A percentile compares a stretch with the other conserved stretches of the same genome.
Conservation (phyloP, 2,888 invertebrate genomes). For the Chromoteleia sp. region DNA sequence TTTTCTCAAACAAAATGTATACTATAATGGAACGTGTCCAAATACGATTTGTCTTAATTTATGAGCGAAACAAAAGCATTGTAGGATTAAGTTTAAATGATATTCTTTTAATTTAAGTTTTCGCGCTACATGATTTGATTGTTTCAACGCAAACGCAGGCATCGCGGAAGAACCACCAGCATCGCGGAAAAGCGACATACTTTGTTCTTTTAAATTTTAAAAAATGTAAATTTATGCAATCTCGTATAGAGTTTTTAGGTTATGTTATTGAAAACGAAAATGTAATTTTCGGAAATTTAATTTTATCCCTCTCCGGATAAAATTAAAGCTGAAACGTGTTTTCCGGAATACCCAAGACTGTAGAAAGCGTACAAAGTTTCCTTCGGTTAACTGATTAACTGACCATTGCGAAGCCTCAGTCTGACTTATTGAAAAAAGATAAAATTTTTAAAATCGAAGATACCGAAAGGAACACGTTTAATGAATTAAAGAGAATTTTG, state of each 20-base stretch:
- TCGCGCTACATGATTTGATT: too few species aligned
- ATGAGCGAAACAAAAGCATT: too few species aligned
- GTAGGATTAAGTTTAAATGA: too few species aligned
- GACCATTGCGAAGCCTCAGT: slow-evolving; percentile 3
- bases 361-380: slow-evolving; percentile 41
- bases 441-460: neutral
- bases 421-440: neutral
- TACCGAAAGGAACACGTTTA: neutral
- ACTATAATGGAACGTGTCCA: too few species aligned
- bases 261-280: slow-evolving; percentile 25
- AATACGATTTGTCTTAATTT: too few species aligned
- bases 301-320: neutral
- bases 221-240: slow-evolving; percentile 46
- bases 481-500: neutral
- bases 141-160: too few species aligned
- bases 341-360: slow-evolving; percentile 37
- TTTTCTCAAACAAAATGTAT: too few species aligned
- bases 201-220: slow-evolving; percentile 39
- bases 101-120: too few species aligned
- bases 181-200: too few species aligned
- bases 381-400: slow-evolving; percentile 31
- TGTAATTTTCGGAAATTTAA: too few species aligned
- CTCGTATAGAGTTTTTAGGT: slow-evolving; percentile 32
- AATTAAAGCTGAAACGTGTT: slow-evolving; percentile 13
- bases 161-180: too few species aligned